Conservation (phyloP, 2,888 invertebrate species). For the Platerodrilus igneus region DNA sequence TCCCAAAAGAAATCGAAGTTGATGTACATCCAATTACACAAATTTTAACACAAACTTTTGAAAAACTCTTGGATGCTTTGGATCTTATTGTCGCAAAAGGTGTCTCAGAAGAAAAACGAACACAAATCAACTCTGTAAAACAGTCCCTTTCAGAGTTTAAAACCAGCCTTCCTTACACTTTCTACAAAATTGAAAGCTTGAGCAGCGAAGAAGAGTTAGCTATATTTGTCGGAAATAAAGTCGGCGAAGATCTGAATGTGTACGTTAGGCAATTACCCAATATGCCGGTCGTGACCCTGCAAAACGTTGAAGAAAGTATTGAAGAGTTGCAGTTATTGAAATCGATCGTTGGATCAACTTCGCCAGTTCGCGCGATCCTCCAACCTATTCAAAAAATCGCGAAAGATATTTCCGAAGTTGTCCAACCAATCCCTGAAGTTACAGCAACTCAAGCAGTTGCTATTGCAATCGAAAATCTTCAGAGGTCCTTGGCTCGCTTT, state of each 20-base stretch:
- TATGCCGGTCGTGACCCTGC: conserved; percentile 13
- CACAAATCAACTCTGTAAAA: conserved; percentile 6
- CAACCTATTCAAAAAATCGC: conserved; percentile 21
- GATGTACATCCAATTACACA: conserved; percentile 16
- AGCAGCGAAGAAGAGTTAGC: conserved; percentile 17
- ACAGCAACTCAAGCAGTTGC: conserved; percentile 17
- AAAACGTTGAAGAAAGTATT: conserved; percentile 19
- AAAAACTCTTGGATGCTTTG: conserved; percentile 4
- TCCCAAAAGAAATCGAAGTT: conserved; percentile 10
- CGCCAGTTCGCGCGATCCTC: conserved; percentile 16
- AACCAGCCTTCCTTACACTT: conserved; percentile 11
- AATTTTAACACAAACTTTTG: conserved; percentile 11
- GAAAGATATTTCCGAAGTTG: conserved; percentile 22
- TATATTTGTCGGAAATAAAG: conserved; percentile 17
- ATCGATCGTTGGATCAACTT: conserved; percentile 18
- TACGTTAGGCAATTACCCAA: conserved; percentile 12
- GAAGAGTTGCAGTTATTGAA: conserved; percentile 18
- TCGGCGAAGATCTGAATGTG: conserved; percentile 14
- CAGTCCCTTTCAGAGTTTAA: conserved; percentile 6
- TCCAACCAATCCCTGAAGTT: conserved; percentile 17
- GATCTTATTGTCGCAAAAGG: conserved; percentile 3
- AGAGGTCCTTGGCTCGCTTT: conserved; percentile 16
- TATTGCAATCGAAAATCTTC: conserved; percentile 17
- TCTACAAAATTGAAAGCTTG: conserved; percentile 13
- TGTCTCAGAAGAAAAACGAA: conserved; percentile 11